Conservation (phyloP, 2,113 vertebrate genomes). For the Chrysemys picta region DNA sequence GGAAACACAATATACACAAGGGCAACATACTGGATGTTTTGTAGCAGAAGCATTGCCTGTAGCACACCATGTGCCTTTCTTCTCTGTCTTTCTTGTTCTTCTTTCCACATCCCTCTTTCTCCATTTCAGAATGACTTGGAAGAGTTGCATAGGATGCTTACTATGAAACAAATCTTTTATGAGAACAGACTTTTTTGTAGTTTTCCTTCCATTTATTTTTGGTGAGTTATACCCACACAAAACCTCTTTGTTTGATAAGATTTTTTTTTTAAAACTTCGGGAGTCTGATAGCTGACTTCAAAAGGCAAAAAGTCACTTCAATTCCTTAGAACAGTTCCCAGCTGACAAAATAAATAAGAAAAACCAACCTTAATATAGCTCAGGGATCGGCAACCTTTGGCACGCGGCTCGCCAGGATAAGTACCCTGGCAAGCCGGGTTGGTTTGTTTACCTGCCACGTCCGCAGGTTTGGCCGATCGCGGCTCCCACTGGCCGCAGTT, state of each 20-base stretch:
- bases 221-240: neutral
- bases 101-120: neutral
- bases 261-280: neutral
- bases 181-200: neutral
- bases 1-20: neutral
- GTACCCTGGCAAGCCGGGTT: too few relatives aligned
- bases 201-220: neutral
- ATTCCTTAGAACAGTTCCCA: neutral
- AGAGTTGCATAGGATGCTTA: neutral
- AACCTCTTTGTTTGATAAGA: neutral
- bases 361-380: neutral
- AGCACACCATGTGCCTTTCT: neutral
- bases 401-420: too few relatives aligned
- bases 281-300: neutral
- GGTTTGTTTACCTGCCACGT: too few relatives aligned
- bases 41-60: neutral
- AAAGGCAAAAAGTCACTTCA: neutral
- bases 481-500: too few relatives aligned
- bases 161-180: neutral
- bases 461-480: too few relatives aligned
- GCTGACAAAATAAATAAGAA: neutral
- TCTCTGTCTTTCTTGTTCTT: neutral
- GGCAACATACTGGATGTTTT: neutral
- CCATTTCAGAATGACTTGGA: neutral
- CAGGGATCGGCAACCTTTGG: too few relatives aligned